These are phyloP conservation scores for Brachyalestes nurse DNA, from an alignment of 2,797 vertebrate genomes.

Conservation along the genomic window DNA sequence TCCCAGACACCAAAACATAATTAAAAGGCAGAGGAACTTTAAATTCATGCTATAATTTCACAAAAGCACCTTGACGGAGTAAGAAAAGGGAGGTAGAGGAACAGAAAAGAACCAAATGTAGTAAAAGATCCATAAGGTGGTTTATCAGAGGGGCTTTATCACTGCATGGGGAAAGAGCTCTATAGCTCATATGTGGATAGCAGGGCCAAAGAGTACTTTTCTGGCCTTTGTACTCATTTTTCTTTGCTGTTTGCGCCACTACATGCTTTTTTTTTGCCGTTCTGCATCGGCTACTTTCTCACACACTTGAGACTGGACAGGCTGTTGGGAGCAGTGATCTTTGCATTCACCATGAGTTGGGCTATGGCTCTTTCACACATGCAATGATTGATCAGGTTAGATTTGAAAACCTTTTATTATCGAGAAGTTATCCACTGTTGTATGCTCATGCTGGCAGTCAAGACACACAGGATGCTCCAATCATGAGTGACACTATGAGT, in stretches of 20 bases:
- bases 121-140: not conserved
- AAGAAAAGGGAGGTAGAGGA: not conserved
- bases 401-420: not conserved
- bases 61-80: not conserved
- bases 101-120: not conserved
- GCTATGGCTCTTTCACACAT: not conserved
- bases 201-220: not conserved
- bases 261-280: not conserved
- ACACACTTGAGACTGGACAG: not conserved
- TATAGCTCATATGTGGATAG: not conserved
- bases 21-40: not conserved
- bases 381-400: not conserved
- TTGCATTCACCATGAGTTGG: not conserved
- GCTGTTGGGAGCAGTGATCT: not conserved
- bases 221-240: not conserved
- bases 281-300: not conserved
- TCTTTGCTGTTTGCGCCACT: not conserved
- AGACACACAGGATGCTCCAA: not conserved
- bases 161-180: not conserved
- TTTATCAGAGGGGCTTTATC: constrained; percentile 4
- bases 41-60: not conserved
- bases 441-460: not conserved
- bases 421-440: not conserved
- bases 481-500: too few relatives aligned
- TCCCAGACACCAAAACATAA: not conserved